These are phyloP conservation scores for Metopia argyrocephala DNA, from an alignment of 2,888 invertebrate species.

Conservation along the genomic window DNA sequence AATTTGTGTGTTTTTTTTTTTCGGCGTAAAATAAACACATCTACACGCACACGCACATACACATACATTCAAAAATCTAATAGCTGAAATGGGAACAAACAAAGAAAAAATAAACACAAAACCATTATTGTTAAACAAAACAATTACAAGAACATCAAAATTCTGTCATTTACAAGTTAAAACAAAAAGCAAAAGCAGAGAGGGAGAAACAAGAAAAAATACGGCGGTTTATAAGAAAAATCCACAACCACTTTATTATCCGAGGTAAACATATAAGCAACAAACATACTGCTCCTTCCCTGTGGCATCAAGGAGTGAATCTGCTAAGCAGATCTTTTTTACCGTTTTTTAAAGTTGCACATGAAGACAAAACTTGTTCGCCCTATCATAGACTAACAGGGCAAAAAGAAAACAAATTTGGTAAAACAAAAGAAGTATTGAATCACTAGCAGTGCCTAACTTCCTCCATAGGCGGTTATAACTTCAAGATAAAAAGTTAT, in stretches of 20 bases:
- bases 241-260: not conserved
- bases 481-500: no score
- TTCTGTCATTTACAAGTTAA: conserved; percentile 28
- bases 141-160: conserved; percentile 54
- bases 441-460: no score
- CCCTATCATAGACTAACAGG: no score
- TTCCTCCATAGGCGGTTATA: no score
- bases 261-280: no score
- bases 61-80: not conserved
- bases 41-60: not conserved
- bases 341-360: no score
- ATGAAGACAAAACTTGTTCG: no score
- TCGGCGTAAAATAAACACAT: not conserved
- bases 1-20: not conserved
- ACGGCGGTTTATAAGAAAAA: not conserved
- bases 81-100: not conserved
- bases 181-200: not conserved
- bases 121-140: conserved; percentile 39
- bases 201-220: not conserved
- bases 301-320: no score
- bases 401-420: no score
- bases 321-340: no score
- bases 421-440: no score
- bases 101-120: conserved; percentile 19
- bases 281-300: no score